Conservation (phyloP, 2,113 vertebrate genomes). For the Hydropotes inermis region DNA sequence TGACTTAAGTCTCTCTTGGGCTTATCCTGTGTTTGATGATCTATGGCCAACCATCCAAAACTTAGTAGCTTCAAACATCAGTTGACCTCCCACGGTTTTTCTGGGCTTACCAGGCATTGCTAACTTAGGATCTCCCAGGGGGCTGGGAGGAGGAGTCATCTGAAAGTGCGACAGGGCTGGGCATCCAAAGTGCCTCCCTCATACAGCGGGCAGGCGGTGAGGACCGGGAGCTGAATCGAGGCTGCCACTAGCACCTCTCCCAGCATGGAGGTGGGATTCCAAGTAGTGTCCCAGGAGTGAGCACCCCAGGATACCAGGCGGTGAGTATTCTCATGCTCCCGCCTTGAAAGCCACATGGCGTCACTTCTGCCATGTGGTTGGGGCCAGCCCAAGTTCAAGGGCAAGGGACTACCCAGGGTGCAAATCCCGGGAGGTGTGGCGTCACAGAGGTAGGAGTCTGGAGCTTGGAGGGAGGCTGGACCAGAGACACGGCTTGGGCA, state of each 20-base stretch:
- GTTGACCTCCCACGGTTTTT: neutral
- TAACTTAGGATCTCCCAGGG: neutral
- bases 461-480: neutral
- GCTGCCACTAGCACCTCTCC: neutral
- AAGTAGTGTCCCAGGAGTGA: neutral
- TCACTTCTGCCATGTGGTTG: neutral
- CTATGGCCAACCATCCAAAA: neutral
- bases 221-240: neutral
- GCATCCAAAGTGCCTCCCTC: neutral
- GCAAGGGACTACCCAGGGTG: neutral
- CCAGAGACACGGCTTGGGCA: neutral
- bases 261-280: neutral
- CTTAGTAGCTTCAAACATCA: neutral
- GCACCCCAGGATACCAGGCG: neutral
- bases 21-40: neutral
- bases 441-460: neutral
- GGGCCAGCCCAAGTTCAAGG: neutral
- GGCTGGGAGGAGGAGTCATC: neutral
- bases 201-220: fast-evolving
- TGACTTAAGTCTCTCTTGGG: neutral
- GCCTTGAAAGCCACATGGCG: neutral
- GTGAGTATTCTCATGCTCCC: neutral
- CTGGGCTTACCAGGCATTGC: neutral
- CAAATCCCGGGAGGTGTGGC: fast-evolving
- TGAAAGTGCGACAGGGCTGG: neutral